phyloP scores from a whole-genome alignment of 2,113 vertebrate genomes.

The Myiozetetes cayanensis region DNA sequence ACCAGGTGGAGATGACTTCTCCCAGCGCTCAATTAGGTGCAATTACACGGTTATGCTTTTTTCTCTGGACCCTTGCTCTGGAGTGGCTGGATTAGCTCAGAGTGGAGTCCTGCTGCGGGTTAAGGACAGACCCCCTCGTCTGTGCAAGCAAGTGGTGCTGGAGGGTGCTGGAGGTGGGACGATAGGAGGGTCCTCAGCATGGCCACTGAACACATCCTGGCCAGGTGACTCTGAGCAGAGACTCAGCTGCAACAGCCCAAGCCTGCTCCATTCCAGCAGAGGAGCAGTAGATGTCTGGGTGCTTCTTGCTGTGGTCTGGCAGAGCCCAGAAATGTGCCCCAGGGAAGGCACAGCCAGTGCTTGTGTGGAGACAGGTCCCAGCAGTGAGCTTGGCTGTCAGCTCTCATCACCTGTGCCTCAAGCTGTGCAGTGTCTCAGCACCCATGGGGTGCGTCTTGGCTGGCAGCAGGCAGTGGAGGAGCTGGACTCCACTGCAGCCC shows the following conservation, averaged over 20 bases:
- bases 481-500: neutral
- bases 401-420: neutral
- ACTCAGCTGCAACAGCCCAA: neutral
- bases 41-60: neutral
- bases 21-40: constrained; percentile 4
- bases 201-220: neutral
- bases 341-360: neutral
- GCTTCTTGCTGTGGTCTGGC: neutral
- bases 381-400: accelerated
- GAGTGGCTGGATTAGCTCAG: neutral
- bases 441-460: neutral
- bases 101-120: neutral
- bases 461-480: neutral
- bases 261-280: neutral
- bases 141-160: accelerated
- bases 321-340: neutral
- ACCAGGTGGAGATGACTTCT: neutral
- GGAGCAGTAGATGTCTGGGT: neutral
- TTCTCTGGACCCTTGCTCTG: neutral
- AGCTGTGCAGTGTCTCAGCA: neutral
- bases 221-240: neutral
- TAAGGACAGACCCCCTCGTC: neutral
- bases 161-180: neutral
- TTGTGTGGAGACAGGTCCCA: neutral
- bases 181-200: neutral